phyloP scores from a whole-genome alignment of 2,797 vertebrate genomes.

The Prionace glauca region DNA sequence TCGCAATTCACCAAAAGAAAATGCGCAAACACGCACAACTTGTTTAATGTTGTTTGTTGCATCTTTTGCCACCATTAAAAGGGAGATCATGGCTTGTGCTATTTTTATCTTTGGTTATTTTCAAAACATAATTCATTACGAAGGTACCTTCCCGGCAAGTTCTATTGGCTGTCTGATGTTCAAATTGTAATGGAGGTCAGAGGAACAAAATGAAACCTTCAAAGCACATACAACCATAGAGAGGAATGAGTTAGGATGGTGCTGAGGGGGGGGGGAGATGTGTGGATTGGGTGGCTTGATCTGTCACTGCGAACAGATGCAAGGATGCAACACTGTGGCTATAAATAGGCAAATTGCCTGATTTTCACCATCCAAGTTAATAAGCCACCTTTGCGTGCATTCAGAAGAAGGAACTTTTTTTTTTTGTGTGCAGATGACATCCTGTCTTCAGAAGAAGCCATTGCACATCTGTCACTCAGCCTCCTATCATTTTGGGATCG shows the following conservation, averaged over 20 bases:
- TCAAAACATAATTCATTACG: slow-evolving; percentile 41
- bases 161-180: neutral
- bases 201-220: slow-evolving; percentile 1
- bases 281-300: neutral
- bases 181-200: neutral
- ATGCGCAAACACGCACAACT: neutral
- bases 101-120: slow-evolving; percentile 39
- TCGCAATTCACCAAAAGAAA: neutral
- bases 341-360: slow-evolving; percentile 30
- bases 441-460: neutral
- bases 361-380: slow-evolving; percentile 33
- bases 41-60: neutral
- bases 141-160: slow-evolving; percentile 9
- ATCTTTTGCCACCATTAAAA: neutral
- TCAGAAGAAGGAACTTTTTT: slow-evolving; percentile 20
- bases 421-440: neutral
- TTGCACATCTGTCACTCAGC: slow-evolving; percentile 9
- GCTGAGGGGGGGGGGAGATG: neutral
- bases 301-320: slow-evolving; percentile 8
- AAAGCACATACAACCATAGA: neutral
- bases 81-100: slow-evolving; percentile 42
- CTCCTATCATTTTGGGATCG: neutral
- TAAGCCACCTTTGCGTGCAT: slow-evolving; percentile 23
- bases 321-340: slow-evolving; percentile 9
- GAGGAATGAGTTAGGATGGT: neutral